Base-by-base conservation (phyloP, 2,888 invertebrate genomes). In the Meiosimyza decipiens region DNA sequence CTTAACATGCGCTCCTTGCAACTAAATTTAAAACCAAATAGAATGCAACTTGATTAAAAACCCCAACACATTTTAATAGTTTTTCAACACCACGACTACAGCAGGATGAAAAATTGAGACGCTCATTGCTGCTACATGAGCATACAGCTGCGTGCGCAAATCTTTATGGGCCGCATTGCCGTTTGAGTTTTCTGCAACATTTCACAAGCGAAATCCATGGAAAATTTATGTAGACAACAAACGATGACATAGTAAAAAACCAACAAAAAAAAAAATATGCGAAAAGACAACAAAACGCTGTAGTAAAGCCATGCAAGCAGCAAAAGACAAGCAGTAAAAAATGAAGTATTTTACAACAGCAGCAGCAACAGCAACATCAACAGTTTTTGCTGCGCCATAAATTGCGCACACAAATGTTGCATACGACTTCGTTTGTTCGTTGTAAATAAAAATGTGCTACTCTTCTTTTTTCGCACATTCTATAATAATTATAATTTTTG, bases 141-240 rank as follows among this genome's bases (percentile, higher is more conserved):
- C 66, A 75, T 71, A 69, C 74, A 55, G 67, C 76, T 60, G 79
- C 84, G 22, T 85, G 85, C 75, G 81, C 81, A 57, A 77, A 74
- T 60, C 76, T 80, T 67, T 86, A 84, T 73, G 86, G 85, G 18
- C 80, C 80, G 6, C 81, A 83, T 72, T 85, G 85, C 75, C 83
- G 81, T 50, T 78, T 84, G 59, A 85, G 85, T 76, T 85, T 84
- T 78, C 76, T 85, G 75, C 74, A 82, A 54, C 79, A 79, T 51
- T 79, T 83, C 33, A 84, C 79, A 49, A 68, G 63, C 18, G 74
- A 70, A 60, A 75, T 80, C 40, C 73, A 78, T 72, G 79, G 77
- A 16, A 71, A 70, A n/a, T 70, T 64, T 49, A 66, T 67, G 69
- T 67, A 65, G 64, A 7, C 47, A 57, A 57, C n/a, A 49, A 28